Evolutionary conservation across 2,113 vertebrate genomes (phyloP).

Genomic region (Brachypodius melanocephalos): DNA sequence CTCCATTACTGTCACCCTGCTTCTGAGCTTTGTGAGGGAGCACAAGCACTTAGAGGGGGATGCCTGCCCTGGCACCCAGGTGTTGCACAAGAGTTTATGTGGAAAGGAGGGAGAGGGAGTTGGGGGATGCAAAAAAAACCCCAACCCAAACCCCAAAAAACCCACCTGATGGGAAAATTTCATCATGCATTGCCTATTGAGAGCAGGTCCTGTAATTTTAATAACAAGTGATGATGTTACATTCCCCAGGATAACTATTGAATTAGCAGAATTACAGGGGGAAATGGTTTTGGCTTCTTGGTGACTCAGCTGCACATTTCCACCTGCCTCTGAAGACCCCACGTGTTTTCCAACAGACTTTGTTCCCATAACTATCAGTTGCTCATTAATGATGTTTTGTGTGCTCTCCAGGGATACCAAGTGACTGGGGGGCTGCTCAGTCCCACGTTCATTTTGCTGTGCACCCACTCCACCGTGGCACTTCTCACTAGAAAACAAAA

Average conservation of each 20-base stretch:
- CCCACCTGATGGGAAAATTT: not conserved
- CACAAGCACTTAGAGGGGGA: not conserved
- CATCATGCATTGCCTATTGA: not conserved
- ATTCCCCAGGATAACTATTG: not conserved
- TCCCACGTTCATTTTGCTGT: not conserved
- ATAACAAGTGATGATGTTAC: not conserved
- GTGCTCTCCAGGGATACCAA: not conserved
- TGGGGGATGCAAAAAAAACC: not conserved
- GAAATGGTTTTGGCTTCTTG: not conserved
- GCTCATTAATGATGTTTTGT: not conserved
- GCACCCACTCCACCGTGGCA: not conserved
- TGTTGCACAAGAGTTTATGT: not conserved
- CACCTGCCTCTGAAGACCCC: not conserved
- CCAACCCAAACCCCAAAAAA: not conserved
- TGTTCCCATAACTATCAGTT: not conserved
- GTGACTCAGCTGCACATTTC: not conserved
- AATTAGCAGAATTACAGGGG: not conserved
- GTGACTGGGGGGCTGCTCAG: not conserved
- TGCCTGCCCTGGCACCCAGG: not conserved
- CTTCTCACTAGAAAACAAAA: not conserved
- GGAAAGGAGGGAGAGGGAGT: not conserved
- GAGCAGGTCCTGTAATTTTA: not conserved
- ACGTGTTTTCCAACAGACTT: not conserved
- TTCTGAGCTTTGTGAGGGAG: not conserved
- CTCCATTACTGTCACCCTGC: not conserved